Base-by-base conservation (phyloP, 37 sponge, comb jelly and placozoan species). In the Diacarnus erythraeanus region DNA sequence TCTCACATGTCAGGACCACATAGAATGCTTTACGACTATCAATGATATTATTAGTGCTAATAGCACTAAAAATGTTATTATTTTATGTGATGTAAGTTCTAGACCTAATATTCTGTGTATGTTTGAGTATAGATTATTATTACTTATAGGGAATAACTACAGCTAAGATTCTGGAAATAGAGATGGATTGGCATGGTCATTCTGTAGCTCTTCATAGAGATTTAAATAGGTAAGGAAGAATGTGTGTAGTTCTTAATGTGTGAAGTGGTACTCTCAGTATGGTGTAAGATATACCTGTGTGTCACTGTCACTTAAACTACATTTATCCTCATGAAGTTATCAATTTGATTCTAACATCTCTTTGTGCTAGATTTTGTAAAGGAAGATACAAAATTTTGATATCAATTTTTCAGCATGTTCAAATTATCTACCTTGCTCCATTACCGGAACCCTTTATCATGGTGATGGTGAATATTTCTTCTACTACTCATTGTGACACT, bases 371-470 rank as follows among this genome's bases (percentile, higher is more conserved):
- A 54, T 97, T 88, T 68, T 67, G 98, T 17, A 87, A 88, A 0
- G 98, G 98, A 12, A 94, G 90, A 38, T 93, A 94, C 77, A 94
- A 90, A 59, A 64, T 97, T n/a, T 87, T 97, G 21, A 90, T 97
- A 54, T 92, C 95, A 0, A 97, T 95, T 15, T 94, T 92, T 76
- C 87, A 92, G 25, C 87, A 90, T 84, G 95, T 91, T 59, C 78
- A 95, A 31, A 95, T 95, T 0, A 94, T 97, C 31, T 93, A 97
- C 57, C 80, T 97, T 35, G 98, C n/a, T n/a, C n/a, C n/a, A n/a
- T n/a, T n/a, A n/a, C n/a, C 94, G 68, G 95, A 97, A 60, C 85
- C 92, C 31, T 90, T 93, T 23, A 72, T 97, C 2, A 95, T 97
- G 1, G 79, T 97, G 71, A 97, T 94, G 76, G 94, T 90, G 58